phyloP scores from a whole-genome alignment of 2,888 invertebrate species.

The Drosophila falleni region DNA sequence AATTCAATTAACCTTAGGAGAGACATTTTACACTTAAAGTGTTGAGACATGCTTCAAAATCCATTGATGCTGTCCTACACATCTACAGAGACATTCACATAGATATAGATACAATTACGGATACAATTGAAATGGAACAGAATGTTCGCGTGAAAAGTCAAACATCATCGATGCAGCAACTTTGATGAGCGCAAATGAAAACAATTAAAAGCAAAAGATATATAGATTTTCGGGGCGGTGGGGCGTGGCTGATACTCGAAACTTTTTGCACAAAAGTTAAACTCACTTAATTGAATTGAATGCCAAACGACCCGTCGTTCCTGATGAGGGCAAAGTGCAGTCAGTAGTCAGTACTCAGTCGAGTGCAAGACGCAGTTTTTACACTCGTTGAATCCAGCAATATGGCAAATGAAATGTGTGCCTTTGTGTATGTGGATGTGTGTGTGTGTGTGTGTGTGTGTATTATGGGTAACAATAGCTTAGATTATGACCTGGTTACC shows the following conservation, averaged over 20 bases:
- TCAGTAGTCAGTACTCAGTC: no score
- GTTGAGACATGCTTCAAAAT: conserved; percentile 15
- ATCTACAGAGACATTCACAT: conserved; percentile 4
- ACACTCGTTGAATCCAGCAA: conserved; percentile 37
- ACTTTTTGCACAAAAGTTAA: conserved; percentile 38
- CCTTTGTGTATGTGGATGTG: conserved; percentile 1
- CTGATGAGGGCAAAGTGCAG: conserved; percentile 48
- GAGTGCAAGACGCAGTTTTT: conserved; percentile 56
- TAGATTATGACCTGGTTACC: conserved; percentile 59
- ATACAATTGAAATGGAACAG: background rate
- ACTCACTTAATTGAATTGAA: conserved; percentile 75
- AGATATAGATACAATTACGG: background rate
- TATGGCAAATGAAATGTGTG: conserved; percentile 54
- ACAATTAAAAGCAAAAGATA: conserved; percentile 58
- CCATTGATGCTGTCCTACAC: conserved; percentile 4
- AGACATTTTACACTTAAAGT: conserved; percentile 32
- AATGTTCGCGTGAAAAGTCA: conserved; percentile 37
- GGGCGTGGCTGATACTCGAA: conserved; percentile 29
- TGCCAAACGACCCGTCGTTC: conserved; percentile 44
- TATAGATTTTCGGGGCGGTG: conserved; percentile 25
- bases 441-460: conserved; percentile 2
- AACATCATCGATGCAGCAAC: conserved; percentile 50
- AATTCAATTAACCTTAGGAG: conserved; percentile 52
- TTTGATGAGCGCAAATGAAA: conserved; percentile 62
- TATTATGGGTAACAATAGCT: conserved; percentile 24